Conservation (phyloP, 1,140 invertebrate species). For the Phenacoccus solenopsis region DNA sequence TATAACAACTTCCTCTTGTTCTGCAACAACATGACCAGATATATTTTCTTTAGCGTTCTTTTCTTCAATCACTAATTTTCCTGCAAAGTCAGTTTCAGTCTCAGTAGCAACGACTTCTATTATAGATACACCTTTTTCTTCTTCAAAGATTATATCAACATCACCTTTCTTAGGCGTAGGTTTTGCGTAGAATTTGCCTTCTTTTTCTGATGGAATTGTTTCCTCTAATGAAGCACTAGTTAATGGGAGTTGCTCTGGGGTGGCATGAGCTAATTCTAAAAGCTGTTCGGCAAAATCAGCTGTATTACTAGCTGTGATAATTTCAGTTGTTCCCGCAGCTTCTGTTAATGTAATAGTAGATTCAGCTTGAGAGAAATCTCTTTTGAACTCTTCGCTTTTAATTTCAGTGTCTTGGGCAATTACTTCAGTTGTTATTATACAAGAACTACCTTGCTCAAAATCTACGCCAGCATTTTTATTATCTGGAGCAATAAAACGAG, state of each 20-base stretch:
- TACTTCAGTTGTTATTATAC: slow-evolving; percentile 18
- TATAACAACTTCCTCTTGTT: slow-evolving; percentile 27
- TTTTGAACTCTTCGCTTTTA: slow-evolving; percentile 7
- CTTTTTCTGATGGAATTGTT: slow-evolving; percentile 38
- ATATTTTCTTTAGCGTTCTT: slow-evolving; percentile 15
- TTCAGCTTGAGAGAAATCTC: slow-evolving; percentile 11
- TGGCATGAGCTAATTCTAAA: slow-evolving; percentile 32
- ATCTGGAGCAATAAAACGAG: slow-evolving; percentile 25
- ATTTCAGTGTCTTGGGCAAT: background rate
- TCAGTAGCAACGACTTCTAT: slow-evolving; percentile 30
- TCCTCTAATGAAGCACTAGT: slow-evolving; percentile 39
- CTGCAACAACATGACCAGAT: slow-evolving; percentile 28
- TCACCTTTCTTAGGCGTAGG: slow-evolving; percentile 28
- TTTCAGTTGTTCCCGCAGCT: slow-evolving; percentile 18
- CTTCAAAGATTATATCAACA: slow-evolving; percentile 30
- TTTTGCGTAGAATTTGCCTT: slow-evolving; percentile 34
- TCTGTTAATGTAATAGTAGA: slow-evolving; percentile 1
- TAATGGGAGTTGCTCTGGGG: slow-evolving; percentile 35
- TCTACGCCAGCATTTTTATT: slow-evolving; percentile 26
- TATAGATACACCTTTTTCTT: slow-evolving; percentile 27
- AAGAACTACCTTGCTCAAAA: slow-evolving; percentile 20
- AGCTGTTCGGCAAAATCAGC: slow-evolving; percentile 30
- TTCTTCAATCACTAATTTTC: slow-evolving; percentile 29
- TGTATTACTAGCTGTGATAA: slow-evolving; percentile 32
- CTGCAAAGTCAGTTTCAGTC: slow-evolving; percentile 30